Evolutionary conservation across 2,797 vertebrate species (phyloP), one percentile per base, ranked within the genome.

Genomic region (Phataginus tricuspis): DNA sequence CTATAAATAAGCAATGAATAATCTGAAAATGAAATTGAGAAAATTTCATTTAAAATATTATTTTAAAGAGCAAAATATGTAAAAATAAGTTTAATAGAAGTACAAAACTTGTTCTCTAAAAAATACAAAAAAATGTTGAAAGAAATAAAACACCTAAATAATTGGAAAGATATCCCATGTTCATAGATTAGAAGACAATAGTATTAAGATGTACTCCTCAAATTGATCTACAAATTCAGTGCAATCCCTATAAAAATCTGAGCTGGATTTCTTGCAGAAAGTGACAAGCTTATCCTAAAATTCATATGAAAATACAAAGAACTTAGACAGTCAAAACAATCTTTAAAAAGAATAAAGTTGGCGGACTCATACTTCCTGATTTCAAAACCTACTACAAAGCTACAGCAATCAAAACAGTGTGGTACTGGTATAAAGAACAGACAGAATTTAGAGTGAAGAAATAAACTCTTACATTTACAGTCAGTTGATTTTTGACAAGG

Each of bases 1-100:
- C 77, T n/a, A 63, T 83, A 77, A 96, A 87, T 27, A 91, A 86
- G 27, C 21, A 87, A 78, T 66, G 29, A 78, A 86, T 29, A 74
- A 86, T 23, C 68, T 90, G 34, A 80, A 96, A 85, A 80, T 51
- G 18, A 69, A 82, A 80, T 37, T 51, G 16, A 79, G 72, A n/a
- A 72, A 78, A 84, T 57, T 84, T 15, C 15, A 91, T 59, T 93
- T 57, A 78, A 91, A 84, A 64, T 25, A 69, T 19, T 13, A 75
- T 61, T 63, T 9, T 77, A 84, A 92, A 69, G 14, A 59, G 23
- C 23, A 87, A 83, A 59, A n/a, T 19, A 42, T 8, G 10, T 34
- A 74, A 15, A 31, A 64, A 66, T 77, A 64, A 85, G 72, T 79
- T 79, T 85, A 88, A 66, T 29, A 74, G 39, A 39, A 39, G 39